A percentile compares a stretch with the other conserved stretches of the same genome.
phyloP scores from a whole-genome alignment of 2,888 invertebrate genomes.

The Eupithecia vulgata region DNA sequence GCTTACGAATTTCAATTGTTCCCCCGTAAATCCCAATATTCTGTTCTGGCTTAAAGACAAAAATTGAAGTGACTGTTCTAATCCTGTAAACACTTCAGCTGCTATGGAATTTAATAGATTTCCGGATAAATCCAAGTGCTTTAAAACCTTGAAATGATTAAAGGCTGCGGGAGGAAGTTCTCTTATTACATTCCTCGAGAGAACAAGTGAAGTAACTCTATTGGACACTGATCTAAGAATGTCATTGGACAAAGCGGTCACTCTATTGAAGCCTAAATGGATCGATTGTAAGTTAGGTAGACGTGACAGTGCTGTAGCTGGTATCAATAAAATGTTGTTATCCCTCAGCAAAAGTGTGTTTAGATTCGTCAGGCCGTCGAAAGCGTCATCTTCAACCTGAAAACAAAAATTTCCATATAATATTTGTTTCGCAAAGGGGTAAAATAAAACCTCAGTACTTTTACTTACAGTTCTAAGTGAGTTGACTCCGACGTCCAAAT shows the following conservation, averaged over 20 bases:
- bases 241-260: conserved; percentile 92
- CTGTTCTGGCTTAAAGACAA: conserved; percentile 90
- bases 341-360: conserved; percentile 91
- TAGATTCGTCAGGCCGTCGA: conserved; percentile 91
- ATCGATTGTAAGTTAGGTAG: conserved; percentile 89
- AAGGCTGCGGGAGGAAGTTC: conserved; percentile 93
- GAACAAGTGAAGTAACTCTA: conserved; percentile 87
- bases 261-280: conserved; percentile 93
- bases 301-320: conserved; percentile 92
- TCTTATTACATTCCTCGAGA: conserved; percentile 93
- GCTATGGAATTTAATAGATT: conserved; percentile 89
- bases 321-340: conserved; percentile 94
- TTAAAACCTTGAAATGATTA: conserved; percentile 89
- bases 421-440: neutral
- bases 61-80: conserved; percentile 89
- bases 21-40: conserved; percentile 86
- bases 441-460: conserved; percentile 4
- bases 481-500: conserved; percentile 93
- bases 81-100: conserved; percentile 89
- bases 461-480: conserved; percentile 91
- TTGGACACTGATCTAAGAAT: conserved; percentile 89
- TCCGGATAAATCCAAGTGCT: conserved; percentile 90
- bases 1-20: conserved; percentile 85
- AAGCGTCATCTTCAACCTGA: conserved; percentile 95
- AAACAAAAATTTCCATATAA: conserved; percentile 36